phyloP scores from a whole-genome alignment of 2,888 invertebrate genomes.

The Polymixis flavicincta region DNA sequence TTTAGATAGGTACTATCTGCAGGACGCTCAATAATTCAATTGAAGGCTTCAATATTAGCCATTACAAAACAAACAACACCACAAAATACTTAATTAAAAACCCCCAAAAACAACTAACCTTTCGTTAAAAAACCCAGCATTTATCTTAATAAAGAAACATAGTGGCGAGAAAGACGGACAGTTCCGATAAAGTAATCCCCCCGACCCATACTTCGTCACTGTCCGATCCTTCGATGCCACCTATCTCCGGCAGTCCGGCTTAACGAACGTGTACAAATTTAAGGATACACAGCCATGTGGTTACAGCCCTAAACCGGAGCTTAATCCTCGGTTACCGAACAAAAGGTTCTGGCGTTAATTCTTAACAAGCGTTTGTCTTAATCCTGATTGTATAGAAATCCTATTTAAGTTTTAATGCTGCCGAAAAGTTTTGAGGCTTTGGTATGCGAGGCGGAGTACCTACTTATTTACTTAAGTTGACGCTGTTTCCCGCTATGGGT shows the following conservation, averaged over 20 bases:
- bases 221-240: slow-evolving; percentile 82
- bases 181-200: slow-evolving; percentile 78
- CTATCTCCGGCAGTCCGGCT: slow-evolving; percentile 75
- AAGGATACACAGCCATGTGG: slow-evolving; percentile 77
- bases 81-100: slow-evolving; percentile 45
- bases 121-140: slow-evolving; percentile 73
- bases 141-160: slow-evolving; percentile 81
- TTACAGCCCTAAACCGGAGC: slow-evolving; percentile 71
- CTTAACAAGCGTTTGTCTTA: slow-evolving; percentile 70
- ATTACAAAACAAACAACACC: not conserved
- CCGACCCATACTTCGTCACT: slow-evolving; percentile 85
- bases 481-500: slow-evolving; percentile 16
- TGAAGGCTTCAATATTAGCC: too few species aligned
- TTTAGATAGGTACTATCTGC: too few species aligned
- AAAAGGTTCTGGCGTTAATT: slow-evolving; percentile 69
- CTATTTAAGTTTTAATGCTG: slow-evolving; percentile 66
- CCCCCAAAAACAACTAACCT: slow-evolving; percentile 15
- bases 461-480: slow-evolving; percentile 42
- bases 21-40: too few species aligned
- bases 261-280: slow-evolving; percentile 87
- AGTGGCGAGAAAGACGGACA: slow-evolving; percentile 74
- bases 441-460: slow-evolving; percentile 25
- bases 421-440: slow-evolving; percentile 62
- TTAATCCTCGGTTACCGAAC: slow-evolving; percentile 73
- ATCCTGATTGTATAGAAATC: slow-evolving; percentile 67